These are phyloP conservation scores for Nymphicus hollandicus DNA, from an alignment of 2,113 vertebrate genomes.

Conservation along the genomic window DNA sequence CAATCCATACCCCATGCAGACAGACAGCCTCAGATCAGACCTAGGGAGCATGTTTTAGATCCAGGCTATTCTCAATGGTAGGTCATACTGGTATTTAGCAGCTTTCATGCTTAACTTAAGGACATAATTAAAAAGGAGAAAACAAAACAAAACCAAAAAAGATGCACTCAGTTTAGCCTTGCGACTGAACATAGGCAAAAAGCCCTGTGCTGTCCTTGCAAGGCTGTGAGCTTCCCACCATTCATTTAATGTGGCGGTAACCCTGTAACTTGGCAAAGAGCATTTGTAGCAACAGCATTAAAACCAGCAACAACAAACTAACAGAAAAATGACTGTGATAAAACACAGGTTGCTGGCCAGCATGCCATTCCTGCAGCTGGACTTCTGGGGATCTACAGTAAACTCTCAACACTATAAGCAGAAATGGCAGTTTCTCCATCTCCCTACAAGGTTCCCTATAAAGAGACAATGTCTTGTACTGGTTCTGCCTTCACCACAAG, in stretches of 20 bases:
- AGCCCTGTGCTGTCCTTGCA: not conserved
- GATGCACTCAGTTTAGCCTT: not conserved
- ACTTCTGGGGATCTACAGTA: not conserved
- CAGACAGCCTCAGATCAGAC: not conserved
- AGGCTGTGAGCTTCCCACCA: not conserved
- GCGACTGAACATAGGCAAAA: not conserved
- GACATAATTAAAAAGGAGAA: constrained; percentile 2
- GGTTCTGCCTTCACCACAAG: not conserved
- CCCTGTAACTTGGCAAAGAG: not conserved
- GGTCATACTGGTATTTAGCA: not conserved
- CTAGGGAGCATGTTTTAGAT: not conserved
- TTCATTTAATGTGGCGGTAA: not conserved
- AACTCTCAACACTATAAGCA: not conserved
- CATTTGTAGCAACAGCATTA: not conserved
- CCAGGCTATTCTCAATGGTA: not conserved
- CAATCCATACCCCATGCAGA: not conserved
- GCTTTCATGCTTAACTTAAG: not conserved
- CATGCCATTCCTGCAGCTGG: not conserved
- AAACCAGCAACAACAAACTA: not conserved
- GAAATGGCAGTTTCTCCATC: not conserved
- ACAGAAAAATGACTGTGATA: not conserved
- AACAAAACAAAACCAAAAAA: not conserved
- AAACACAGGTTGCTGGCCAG: not conserved
- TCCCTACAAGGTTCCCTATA: rapidly evolving
- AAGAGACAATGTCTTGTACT: not conserved